Evolutionary conservation across 2,113 vertebrate genomes (phyloP).

Genomic region (Urocitellus parryii): DNA sequence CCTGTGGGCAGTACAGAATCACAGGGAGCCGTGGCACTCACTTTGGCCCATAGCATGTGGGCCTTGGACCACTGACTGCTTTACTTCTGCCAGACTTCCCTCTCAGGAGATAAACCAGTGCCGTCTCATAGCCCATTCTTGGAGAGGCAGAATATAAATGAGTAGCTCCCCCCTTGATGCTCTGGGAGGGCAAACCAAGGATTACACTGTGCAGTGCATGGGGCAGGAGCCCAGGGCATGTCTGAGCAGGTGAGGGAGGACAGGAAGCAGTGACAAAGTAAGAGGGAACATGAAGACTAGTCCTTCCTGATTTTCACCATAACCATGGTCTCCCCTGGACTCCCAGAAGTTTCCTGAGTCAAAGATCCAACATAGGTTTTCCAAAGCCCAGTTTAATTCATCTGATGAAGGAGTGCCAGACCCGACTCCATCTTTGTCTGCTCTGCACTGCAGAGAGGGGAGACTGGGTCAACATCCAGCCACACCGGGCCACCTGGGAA

Average conservation of each 20-base stretch:
- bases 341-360: conserved; percentile 18
- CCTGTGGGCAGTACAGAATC: not conserved
- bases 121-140: not conserved
- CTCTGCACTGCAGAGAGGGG: not conserved
- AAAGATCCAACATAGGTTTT: not conserved
- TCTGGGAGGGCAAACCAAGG: not conserved
- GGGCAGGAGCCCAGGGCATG: not conserved
- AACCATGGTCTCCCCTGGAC: not conserved
- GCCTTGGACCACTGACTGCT: not conserved
- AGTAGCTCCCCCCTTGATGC: not conserved
- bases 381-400: not conserved
- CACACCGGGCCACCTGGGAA: not conserved
- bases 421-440: not conserved
- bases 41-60: not conserved
- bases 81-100: not conserved
- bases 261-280: not conserved
- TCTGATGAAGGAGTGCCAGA: not conserved
- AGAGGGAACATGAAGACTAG: not conserved
- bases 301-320: not conserved
- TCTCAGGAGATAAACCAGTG: not conserved
- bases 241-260: too few relatives aligned
- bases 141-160: not conserved
- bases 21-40: conserved; percentile 22
- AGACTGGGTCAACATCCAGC: not conserved
- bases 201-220: too few relatives aligned